These are phyloP conservation scores for Mus minutoides DNA, from an alignment of 2,797 vertebrate genomes.

Conservation along the genomic window DNA sequence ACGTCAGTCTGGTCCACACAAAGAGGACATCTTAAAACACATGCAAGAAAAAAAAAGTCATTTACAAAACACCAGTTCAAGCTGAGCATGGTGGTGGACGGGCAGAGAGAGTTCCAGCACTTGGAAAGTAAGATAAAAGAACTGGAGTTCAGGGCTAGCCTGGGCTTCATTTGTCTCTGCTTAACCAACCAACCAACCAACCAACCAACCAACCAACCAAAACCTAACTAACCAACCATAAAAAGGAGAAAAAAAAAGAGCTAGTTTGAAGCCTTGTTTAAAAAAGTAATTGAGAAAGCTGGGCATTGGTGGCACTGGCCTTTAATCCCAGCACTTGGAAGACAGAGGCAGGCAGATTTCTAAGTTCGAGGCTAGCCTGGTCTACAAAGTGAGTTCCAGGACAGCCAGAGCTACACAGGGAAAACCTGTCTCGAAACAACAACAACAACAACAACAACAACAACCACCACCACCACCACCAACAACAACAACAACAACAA, in stretches of 20 bases:
- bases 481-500: neutral
- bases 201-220: neutral
- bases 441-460: no score
- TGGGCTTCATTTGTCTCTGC: neutral
- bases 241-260: neutral
- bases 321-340: no score
- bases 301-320: no score
- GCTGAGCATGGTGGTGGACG: neutral
- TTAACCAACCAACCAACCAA: neutral
- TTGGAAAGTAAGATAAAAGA: neutral
- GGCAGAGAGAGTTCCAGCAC: neutral
- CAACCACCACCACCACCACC: no score
- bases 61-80: neutral
- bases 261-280: constrained; percentile 41
- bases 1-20: neutral
- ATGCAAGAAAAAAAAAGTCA: neutral
- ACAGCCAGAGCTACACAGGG: no score
- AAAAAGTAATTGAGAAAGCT: constrained; percentile 11
- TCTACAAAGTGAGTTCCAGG: no score
- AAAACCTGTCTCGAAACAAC: no score
- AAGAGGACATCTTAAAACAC: neutral
- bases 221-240: neutral
- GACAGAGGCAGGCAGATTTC: no score
- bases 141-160: neutral
- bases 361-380: no score